Base-by-base conservation (phyloP, 2,888 invertebrate genomes). In the Sphaerophoria taeniata region DNA sequence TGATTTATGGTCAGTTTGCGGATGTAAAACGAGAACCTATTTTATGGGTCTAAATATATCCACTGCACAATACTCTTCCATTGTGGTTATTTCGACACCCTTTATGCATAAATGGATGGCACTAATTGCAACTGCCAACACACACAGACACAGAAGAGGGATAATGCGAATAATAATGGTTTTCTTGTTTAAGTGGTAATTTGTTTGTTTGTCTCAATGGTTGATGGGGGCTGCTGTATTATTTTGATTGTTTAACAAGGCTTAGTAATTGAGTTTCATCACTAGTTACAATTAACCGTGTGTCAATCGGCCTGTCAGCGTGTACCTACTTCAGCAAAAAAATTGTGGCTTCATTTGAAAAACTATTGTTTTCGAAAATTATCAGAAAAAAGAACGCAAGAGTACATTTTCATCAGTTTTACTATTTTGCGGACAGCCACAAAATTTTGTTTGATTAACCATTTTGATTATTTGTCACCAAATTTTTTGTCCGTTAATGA, bases 1-100 rank as follows among this genome's bases (percentile, higher is more conserved):
- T 85, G 76, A 85, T 80, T 85, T 75, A 81, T 80, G 84, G 84
- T 85, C 69, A 80, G 72, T 73, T 85, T 85, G 81, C 69, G 81
- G 72, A 85, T 72, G 72, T 70, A 69, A 76, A 72, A 72, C 69
- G 76, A 69, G 49, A 47, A 56, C 84, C 61, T 24, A 34, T 34
- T 9, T 24, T 31, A 47, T 49, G 49, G 14, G 14, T 16, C 6
- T 12, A 16, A 11, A 43, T 12, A 5, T 39, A 39, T 39, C 43
- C 49, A 6, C 14, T 9, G 6, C 24, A 14, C 6, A 3, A 6
- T 3, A 36, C 58, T 36, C 14, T 14, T 51, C 36, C 43, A 34
- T 31, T 71, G 84, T 51, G 80, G 75, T 72, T 69, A 56, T 80
- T 75, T 72, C 24, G 75, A 69, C 81, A 85, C 84, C 80, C 75